Evolutionary conservation across 2,113 vertebrate genomes (phyloP).

Genomic region (Dasypus novemcinctus): DNA sequence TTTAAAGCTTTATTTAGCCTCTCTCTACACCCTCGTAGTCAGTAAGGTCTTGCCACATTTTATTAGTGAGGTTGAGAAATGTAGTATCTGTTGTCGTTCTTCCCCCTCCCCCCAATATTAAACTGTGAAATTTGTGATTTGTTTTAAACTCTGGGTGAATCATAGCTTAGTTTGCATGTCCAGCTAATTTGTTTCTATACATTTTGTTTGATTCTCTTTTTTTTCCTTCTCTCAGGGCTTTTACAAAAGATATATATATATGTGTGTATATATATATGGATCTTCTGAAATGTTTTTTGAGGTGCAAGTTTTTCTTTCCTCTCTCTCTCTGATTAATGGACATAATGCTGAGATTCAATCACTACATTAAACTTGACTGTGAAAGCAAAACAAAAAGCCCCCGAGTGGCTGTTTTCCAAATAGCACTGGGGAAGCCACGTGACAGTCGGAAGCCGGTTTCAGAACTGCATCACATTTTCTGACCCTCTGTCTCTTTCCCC

Average conservation of each 20-base stretch:
- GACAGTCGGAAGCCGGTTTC: no score
- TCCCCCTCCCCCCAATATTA: constrained; percentile 84
- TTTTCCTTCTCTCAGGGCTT: constrained; percentile 96
- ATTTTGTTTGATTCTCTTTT: constrained; percentile 85
- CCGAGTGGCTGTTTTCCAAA: constrained; percentile 57
- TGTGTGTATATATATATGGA: constrained; percentile 76
- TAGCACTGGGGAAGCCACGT: constrained; percentile 70
- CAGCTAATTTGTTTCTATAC: no score
- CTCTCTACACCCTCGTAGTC: constrained; percentile 87
- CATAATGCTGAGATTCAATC: no score
- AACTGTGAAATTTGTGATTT: constrained; percentile 97
- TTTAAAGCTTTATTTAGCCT: constrained; percentile 96
- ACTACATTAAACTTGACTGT: constrained; percentile 98
- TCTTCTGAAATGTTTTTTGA: constrained; percentile 87
- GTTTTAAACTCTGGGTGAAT: constrained; percentile 95
- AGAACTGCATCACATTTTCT: no score
- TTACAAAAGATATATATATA: constrained; percentile 82
- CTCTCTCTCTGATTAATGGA: no score
- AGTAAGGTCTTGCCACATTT: constrained; percentile 87
- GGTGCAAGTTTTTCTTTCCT: constrained; percentile 88
- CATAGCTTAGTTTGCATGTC: constrained; percentile 97
- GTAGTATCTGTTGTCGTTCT: constrained; percentile 81
- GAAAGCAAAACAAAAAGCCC: constrained; percentile 81
- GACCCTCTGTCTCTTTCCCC: constrained; percentile 62
- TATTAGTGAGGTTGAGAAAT: constrained; percentile 88